These are phyloP conservation scores for Lepus timidus DNA, from an alignment of 2,113 vertebrate species.

Conservation along the genomic window DNA sequence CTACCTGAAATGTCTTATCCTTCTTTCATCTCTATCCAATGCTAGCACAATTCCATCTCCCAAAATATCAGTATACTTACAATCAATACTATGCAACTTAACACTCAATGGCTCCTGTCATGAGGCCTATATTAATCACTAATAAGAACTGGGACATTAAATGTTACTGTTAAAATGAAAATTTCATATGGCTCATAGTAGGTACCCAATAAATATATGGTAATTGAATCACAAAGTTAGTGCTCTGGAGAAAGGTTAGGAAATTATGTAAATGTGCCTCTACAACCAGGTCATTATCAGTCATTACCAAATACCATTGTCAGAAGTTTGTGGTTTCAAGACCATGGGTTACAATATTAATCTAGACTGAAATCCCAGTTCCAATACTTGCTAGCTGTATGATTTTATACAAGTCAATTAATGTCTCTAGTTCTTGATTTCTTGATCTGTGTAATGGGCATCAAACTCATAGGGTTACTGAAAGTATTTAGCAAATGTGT, in stretches of 20 bases:
- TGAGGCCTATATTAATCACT: not conserved
- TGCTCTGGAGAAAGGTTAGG: not conserved
- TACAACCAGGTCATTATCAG: not conserved
- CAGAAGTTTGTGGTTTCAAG: not conserved
- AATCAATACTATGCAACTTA: slow-evolving; percentile 22
- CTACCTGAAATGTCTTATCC: not conserved
- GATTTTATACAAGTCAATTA: slow-evolving; percentile 10
- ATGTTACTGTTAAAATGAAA: slow-evolving; percentile 36
- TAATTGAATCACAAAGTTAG: slow-evolving; percentile 27
- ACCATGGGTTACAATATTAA: not conserved
- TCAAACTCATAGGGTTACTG: not conserved
- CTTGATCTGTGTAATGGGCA: slow-evolving; percentile 20
- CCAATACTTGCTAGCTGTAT: not conserved
- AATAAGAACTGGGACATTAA: slow-evolving; percentile 17
- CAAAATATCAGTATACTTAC: slow-evolving; percentile 10
- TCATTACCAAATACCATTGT: slow-evolving; percentile 8
- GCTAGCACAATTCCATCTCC: not conserved
- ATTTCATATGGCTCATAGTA: slow-evolving; percentile 47
- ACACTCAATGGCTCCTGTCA: slow-evolving; percentile 45
- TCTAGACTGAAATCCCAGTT: slow-evolving; percentile 38
- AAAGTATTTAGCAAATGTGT: slow-evolving; percentile 30
- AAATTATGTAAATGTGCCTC: not conserved
- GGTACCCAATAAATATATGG: not conserved
- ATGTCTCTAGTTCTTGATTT: slow-evolving; percentile 11
- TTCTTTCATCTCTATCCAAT: slow-evolving; percentile 11